Evolutionary conservation across 1,140 invertebrate species (phyloP), one percentile per base, ranked within the genome.

Genomic region (Wasmannia auropunctata): DNA sequence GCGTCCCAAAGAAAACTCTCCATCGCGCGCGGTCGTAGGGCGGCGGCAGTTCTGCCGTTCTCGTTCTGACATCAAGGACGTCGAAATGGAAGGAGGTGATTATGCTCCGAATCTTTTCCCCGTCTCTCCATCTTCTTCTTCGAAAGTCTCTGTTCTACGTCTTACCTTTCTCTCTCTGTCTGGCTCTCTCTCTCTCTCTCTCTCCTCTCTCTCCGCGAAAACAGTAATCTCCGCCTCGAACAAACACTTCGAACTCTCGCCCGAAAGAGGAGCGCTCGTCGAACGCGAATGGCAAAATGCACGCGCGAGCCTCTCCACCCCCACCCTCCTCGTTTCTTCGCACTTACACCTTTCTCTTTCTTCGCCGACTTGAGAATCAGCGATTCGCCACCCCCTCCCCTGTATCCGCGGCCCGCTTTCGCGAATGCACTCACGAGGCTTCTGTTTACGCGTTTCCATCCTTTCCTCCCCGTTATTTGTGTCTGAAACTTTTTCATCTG

Each of bases 11-110:
- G 62, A 84, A 88, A 88, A 80, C 86, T 87, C 83, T 83, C 85
- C 49, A 56, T n/a, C n/a, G n/a, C n/a, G n/a, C n/a, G n/a, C n/a
- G n/a, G n/a, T n/a, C 75, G 60, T 75, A 54, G 62, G 85, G 31
- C 77, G 85, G 31, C 77, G 65, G 60, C 43, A 70, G 87, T 86
- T 70, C 83, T 49, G 86, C 86, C 88, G 69, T 86, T 90, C 90
- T 86, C 86, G 77, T 72, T 87, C 79, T 58, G 34, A 72, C 87
- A 40, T 87, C 91, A 85, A 91, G 88, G 87, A 80, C 56, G 84
- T 88, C 76, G 62, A 87, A 76, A 84, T 86, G 79, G 86, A 91
- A 86, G 84, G 72, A 90, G 79, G 81, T 91, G 92, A 93, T 94
- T 92, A 92, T 92, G 86, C 87, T 86, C n/a, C 65, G 72, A 91